Percentiles rank a stretch among this genome's conserved stretches.
These are phyloP conservation scores for Lochmaea capreae DNA, from an alignment of 2,888 invertebrate species.

Conservation along the genomic window DNA sequence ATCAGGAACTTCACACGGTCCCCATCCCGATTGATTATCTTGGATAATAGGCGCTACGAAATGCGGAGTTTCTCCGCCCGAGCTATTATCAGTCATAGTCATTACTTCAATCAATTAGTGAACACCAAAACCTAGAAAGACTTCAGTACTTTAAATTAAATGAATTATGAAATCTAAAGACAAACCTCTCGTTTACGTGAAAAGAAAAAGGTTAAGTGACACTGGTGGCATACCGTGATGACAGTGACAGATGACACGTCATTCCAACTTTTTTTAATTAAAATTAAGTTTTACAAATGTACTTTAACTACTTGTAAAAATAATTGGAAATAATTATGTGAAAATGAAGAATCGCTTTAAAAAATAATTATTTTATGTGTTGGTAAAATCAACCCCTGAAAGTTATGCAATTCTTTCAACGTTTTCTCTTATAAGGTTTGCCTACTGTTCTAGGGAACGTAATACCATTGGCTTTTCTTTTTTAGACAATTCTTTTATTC, in stretches of 20 bases:
- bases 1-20: conserved; percentile 93
- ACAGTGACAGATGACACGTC: not conserved
- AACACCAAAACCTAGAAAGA: not conserved
- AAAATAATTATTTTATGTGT: no score
- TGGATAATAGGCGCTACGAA: conserved; percentile 82
- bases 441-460: no score
- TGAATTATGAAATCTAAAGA: not conserved
- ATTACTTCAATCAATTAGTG: conserved; percentile 34
- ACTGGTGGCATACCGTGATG: not conserved
- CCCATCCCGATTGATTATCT: conserved; percentile 94
- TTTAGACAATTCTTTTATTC: no score
- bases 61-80: conserved; percentile 72
- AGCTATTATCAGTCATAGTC: conserved; percentile 59
- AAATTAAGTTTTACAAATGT: not conserved
- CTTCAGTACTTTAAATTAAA: not conserved
- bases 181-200: not conserved
- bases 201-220: not conserved
- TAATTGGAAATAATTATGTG: no score
- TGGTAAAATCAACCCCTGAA: not conserved
- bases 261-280: no score
- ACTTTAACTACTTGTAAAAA: no score
- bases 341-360: no score
- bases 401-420: conserved; percentile 3
- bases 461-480: no score
- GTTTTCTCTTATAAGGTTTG: not conserved